Evolutionary conservation across 2,113 vertebrate genomes (phyloP).

Genomic region (Cathartes aura): DNA sequence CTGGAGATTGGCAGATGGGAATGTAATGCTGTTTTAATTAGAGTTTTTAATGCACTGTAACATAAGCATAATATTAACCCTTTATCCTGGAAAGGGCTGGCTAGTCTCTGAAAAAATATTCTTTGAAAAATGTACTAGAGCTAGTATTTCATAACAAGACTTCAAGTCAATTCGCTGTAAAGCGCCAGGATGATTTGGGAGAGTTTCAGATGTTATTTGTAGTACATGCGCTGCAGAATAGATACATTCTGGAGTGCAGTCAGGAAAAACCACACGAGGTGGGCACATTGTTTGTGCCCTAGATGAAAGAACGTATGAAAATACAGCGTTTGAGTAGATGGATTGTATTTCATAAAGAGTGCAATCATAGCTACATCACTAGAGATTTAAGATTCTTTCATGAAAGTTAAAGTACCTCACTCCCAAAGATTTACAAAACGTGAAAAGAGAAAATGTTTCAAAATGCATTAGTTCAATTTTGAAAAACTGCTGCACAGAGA

Average conservation of each 20-base stretch:
- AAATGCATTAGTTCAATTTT: constrained; percentile 64
- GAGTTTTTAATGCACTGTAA: constrained; percentile 99
- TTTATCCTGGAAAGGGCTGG: constrained; percentile 88
- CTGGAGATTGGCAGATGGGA: constrained; percentile 99
- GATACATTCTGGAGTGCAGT: background rate
- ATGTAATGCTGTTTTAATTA: constrained; percentile 99
- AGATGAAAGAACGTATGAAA: background rate
- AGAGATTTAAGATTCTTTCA: constrained; percentile 58
- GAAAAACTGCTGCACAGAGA: constrained; percentile 51
- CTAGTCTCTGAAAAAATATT: constrained; percentile 80
- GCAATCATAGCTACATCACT: constrained; percentile 39
- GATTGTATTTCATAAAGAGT: constrained; percentile 57
- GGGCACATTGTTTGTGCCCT: background rate
- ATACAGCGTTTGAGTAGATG: constrained; percentile 5
- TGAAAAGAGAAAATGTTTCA: constrained; percentile 64
- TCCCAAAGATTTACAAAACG: constrained; percentile 64
- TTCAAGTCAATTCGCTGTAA: constrained; percentile 6
- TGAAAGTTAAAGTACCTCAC: constrained; percentile 54
- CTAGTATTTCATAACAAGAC: constrained; percentile 60
- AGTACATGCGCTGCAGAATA: background rate
- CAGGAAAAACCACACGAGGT: background rate
- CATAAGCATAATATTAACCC: constrained; percentile 99
- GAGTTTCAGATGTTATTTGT: constrained; percentile 1
- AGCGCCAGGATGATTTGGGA: background rate
- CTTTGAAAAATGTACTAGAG: constrained; percentile 67